Base-by-base conservation (phyloP, 2,888 invertebrate species). In the Drosophila kokeensis region DNA sequence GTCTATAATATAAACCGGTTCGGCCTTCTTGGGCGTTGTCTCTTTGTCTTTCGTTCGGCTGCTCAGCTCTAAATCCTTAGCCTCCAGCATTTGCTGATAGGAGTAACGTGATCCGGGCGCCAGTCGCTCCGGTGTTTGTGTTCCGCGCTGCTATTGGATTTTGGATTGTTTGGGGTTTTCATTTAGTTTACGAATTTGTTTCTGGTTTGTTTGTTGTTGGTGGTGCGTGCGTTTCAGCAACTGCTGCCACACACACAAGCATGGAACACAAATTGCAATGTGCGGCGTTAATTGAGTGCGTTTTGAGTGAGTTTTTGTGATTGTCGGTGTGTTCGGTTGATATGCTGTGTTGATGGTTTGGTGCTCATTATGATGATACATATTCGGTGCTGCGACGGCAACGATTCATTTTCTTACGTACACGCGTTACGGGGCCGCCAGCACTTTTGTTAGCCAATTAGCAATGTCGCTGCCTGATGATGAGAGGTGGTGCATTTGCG, bases 1-100 rank as follows among this genome's bases (percentile, higher is more conserved):
- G 54, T 91, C 91, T n/a, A 92, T 91, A 13, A 93, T 91, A 49
- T 91, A 92, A 2, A 92, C 89, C 0, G 90, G 87, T 58, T 92
- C 86, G 6, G 89, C 91, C 72, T 89, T 91, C 58, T 80, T 89
- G 27, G 82, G 68, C 62, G 55, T 67, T 29, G 57, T 32, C 34
- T 63, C 49, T 48, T 64, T 71, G 29, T 63, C 50, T 42, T 64
- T 71, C 18, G 42, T 32, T 30, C 52, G 52, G 15, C 8, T 45
- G 21, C 36, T 49, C 42, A 81, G 68, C 61, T 50, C 57, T 1
- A 15, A 55, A 15, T 79, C 79, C 71, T 91, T 86, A 13, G 77
- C 71, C 62, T 87, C 83, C 32, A 91, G 69, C 87, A 90, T 92
- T 81, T 90, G 89, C 71, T 90, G 91, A 70, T 91, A 91, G 36